Evolutionary conservation across 2,113 vertebrate species (phyloP).

Genomic region (Onychostruthus taczanowskii): DNA sequence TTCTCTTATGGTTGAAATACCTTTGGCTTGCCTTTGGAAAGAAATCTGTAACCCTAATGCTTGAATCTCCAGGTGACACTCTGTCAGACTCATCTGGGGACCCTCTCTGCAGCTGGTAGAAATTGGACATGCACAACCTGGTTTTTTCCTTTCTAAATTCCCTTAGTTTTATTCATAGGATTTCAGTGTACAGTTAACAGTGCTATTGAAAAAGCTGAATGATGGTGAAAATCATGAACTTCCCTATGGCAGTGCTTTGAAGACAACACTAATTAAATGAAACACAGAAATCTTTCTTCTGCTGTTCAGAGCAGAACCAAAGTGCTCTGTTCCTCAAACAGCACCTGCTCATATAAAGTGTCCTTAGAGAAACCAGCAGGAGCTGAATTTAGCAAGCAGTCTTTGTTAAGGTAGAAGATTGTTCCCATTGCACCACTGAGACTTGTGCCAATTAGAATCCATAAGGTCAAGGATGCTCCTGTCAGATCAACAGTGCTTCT

Average conservation of each 20-base stretch:
- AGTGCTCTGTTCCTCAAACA: background rate
- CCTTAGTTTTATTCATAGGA: background rate
- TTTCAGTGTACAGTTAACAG: background rate
- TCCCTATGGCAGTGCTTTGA: background rate
- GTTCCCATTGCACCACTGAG: background rate
- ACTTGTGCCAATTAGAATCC: background rate
- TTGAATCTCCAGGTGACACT: background rate
- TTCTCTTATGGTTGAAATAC: background rate
- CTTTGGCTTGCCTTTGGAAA: background rate
- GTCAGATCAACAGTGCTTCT: background rate
- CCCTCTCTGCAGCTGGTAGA: background rate
- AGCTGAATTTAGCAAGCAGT: background rate
- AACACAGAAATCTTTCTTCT: background rate
- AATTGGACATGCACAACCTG: fast-evolving
- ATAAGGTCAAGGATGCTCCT: background rate
- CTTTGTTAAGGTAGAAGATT: background rate
- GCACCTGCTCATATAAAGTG: background rate
- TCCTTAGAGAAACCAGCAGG: background rate
- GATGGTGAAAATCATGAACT: background rate
- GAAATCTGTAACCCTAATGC: background rate
- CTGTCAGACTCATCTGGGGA: background rate
- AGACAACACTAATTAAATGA: background rate
- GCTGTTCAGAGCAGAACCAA: background rate
- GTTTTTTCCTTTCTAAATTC: background rate
- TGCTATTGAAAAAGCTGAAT: background rate